Percentiles rank a stretch among this genome's conserved stretches.
Evolutionary conservation across 2,797 vertebrate genomes (phyloP).

Genomic region (Glossophaga mutica): DNA sequence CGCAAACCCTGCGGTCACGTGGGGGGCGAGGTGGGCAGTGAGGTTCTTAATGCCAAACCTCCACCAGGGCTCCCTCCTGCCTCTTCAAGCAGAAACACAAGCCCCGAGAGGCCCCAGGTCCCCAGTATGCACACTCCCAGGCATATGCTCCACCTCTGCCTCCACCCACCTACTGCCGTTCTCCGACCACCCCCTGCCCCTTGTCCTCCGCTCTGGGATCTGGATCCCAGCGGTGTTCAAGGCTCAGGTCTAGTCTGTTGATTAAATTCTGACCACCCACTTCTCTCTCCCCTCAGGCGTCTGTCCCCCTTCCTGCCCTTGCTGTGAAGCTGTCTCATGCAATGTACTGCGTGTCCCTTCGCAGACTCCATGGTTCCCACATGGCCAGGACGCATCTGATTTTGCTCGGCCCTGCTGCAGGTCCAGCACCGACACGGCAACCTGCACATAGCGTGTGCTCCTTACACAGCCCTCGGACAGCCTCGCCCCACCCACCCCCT

Average conservation of each 20-base stretch:
- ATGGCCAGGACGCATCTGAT: fast-evolving
- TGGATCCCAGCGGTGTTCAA: background rate
- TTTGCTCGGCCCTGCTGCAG: background rate
- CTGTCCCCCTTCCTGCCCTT: background rate
- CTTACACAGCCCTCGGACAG: background rate
- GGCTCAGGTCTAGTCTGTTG: background rate
- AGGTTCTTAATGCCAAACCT: background rate
- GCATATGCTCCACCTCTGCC: background rate
- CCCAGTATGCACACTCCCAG: background rate
- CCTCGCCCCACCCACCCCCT: fast-evolving
- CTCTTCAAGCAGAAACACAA: background rate
- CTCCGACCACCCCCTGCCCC: background rate
- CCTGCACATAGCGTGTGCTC: fast-evolving
- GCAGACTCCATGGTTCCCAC: fast-evolving
- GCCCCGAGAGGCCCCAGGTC: fast-evolving
- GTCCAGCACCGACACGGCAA: background rate
- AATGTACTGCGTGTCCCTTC: background rate
- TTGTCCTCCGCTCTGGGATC: background rate
- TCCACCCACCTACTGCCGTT: background rate
- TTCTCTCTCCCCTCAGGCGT: background rate
- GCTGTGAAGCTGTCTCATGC: background rate
- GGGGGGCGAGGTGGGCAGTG: background rate
- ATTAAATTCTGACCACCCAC: background rate
- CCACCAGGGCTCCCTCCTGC: background rate
- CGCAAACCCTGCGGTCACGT: background rate